Evolutionary conservation across 2,113 vertebrate genomes (phyloP).

Genomic region (Triplophysa rosa): DNA sequence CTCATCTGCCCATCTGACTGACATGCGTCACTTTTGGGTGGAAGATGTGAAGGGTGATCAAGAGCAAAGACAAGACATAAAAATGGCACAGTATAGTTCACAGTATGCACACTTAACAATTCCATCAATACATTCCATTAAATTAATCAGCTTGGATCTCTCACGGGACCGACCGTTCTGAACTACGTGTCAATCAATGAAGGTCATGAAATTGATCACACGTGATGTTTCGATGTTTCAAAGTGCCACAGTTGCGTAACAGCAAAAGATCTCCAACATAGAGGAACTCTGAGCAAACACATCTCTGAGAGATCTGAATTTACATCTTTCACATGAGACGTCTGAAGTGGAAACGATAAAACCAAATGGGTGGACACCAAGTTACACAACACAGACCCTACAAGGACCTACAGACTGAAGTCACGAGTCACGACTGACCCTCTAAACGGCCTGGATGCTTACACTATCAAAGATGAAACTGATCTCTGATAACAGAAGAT

Average conservation of each 20-base stretch:
- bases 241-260: constrained; percentile 4
- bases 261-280: too few species aligned
- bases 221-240: background rate
- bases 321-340: background rate
- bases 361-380: background rate
- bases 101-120: background rate
- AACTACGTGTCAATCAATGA: background rate
- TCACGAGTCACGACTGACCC: background rate
- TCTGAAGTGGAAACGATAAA: background rate
- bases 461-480: background rate
- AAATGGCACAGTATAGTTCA: too few species aligned
- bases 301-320: constrained; percentile 1
- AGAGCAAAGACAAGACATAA: too few species aligned
- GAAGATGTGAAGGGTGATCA: too few species aligned
- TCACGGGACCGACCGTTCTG: background rate
- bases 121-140: background rate
- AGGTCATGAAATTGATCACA: background rate
- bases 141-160: background rate
- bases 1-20: too few species aligned
- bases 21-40: too few species aligned
- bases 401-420: background rate
- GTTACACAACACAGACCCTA: constrained; percentile 3
- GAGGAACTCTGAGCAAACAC: background rate
- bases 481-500: background rate
- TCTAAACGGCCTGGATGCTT: constrained; percentile 3